Evolutionary conservation across 1,140 invertebrate species (phyloP), one percentile per base, ranked within the genome.

Genomic region (Popillia japonica): DNA sequence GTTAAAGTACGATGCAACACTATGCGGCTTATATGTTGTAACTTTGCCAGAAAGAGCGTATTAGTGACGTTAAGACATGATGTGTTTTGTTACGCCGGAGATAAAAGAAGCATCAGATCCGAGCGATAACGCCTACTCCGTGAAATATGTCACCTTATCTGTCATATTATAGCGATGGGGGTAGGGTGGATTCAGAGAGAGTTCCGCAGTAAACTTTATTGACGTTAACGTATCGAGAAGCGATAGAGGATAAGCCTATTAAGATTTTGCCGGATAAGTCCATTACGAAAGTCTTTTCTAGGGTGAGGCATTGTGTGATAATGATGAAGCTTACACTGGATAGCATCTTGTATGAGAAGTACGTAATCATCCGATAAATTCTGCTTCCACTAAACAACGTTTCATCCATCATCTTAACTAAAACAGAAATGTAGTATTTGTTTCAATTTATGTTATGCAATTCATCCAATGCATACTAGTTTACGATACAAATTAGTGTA

Each of bases 201-300:
- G 11, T 55, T 14, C 17, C 6, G 48, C n/a, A 55, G 48, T 17
- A 17, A 55, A 55, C 14, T 55, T 55, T 55, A 55, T 55, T 55
- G 48, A 55, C 48, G 48, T 55, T 55, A 55, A 55, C 48, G 48
- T 55, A 55, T 55, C 6, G 11, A 55, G 48, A 55, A n/a, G 14
- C 48, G 48, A 55, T 55, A 55, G 48, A 55, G 48, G 48, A 55
- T 55, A 55, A 55, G 48, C 48, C 48, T 55, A 55, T 55, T 55
- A 55, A 55, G 48, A 55, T 55, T 55, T 55, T 17, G 48, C 48
- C 48, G 17, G 48, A 55, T 55, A 55, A 55, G 48, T 20, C 48
- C 48, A 55, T 55, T 55, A 55, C n/a, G 48, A 17, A 55, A 6
- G n/a, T 55, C 48, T 55, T 55, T 55, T 55, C 48, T 55, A 17